Evolutionary conservation across 1,140 invertebrate genomes (phyloP).

Genomic region (Diorhabda sublineata): DNA sequence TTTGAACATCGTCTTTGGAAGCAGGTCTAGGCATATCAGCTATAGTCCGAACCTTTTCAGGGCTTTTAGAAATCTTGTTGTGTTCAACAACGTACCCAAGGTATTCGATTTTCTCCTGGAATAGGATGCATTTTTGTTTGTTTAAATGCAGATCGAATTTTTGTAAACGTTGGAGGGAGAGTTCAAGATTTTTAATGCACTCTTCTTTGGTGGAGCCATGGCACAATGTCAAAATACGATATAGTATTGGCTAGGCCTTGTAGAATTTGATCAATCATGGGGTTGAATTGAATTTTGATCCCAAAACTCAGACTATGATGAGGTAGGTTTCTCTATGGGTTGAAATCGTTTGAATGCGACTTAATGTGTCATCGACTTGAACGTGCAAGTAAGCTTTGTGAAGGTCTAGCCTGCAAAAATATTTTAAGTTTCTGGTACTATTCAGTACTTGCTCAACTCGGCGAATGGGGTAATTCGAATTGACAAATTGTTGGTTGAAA

Average conservation of each 20-base stretch:
- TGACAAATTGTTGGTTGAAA: constrained; percentile 27
- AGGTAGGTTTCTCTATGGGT: constrained; percentile 30
- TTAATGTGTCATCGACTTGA: too few relatives aligned
- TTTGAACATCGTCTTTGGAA: constrained; percentile 22
- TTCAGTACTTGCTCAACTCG: constrained; percentile 35
- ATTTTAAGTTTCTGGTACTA: constrained; percentile 23
- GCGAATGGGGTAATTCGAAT: constrained; percentile 30
- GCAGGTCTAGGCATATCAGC: constrained; percentile 29
- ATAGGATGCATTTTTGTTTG: constrained; percentile 25
- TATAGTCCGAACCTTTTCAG: constrained; percentile 34
- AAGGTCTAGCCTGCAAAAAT: constrained; percentile 36
- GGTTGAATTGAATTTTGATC: constrained; percentile 52
- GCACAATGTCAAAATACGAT: constrained; percentile 10
- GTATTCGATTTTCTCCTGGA: constrained; percentile 27
- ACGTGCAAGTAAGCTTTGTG: constrained; percentile 37
- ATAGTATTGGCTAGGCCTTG: constrained; percentile 4
- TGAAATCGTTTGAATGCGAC: too few relatives aligned
- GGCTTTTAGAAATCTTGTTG: constrained; percentile 8
- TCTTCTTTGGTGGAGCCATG: background rate
- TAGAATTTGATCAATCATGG: constrained; percentile 45
- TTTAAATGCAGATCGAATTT: background rate
- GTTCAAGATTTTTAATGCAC: constrained; percentile 9
- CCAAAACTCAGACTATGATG: constrained; percentile 50
- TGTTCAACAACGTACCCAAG: constrained; percentile 12
- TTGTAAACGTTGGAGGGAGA: constrained; percentile 10